Base-by-base conservation (phyloP, 2,797 vertebrate species). In the Premnoplex brunnescens region DNA sequence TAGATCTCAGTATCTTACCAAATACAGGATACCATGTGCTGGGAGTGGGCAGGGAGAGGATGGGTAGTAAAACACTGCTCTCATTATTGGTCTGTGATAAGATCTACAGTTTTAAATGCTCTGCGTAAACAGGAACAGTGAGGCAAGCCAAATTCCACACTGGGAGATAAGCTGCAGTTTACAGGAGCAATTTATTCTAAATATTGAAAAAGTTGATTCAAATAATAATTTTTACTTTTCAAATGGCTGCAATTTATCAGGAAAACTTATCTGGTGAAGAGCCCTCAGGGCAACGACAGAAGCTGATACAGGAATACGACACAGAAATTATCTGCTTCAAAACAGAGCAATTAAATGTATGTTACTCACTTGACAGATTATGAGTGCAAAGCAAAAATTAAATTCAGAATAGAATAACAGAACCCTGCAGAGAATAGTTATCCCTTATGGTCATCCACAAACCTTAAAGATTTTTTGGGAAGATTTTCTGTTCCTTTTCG, bases 321-420 rank as follows among this genome's bases (percentile, higher is more conserved):
- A 77, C 0, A 82, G 67, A 92, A 93, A 75, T 17, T 5, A 20
- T 13, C 82, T 34, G 74, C 89, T 91, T 83, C 72, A 75, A 90
- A 94, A 89, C 41, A 56, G 9, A 87, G 41, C 68, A 60, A 88
- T 76, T 72, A 95, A 90, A 93, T 54, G 64, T 95, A 93, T 21
- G 52, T 51, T 48, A 91, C 91, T 93, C 52, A 91, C 64, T 71
- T 76, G 37, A 77, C 5, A 88, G 39, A 68, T 52, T 60, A 54
- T 23, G 52, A 91, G 51, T 19, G 43, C 60, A 81, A 91, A 69
- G 60, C 43, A 96, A 88, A 77, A 87, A 69, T 66, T 79, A 69
- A 74, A 85, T 69, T 83, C 85, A 78, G 62, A 82, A 68, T 66
- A 51, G 39, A 91, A 10, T 54, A 84, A 91, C 23, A 77, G 66